phyloP scores from a whole-genome alignment of 2,797 vertebrate species.

The Melanotaenia pygmaea region DNA sequence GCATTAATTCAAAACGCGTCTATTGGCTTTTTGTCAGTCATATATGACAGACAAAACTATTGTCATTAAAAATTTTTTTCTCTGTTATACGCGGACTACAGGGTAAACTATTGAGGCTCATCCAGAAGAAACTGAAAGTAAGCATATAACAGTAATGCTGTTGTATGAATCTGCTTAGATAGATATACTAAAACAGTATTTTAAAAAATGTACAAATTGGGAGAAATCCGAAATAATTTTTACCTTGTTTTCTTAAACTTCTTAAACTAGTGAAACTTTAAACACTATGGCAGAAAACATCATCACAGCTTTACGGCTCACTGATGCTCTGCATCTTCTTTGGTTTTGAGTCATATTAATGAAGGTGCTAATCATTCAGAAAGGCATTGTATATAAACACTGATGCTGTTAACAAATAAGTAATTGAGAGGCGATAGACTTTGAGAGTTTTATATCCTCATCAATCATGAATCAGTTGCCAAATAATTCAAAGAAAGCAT shows the following conservation, averaged over 20 bases:
- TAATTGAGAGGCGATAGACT: conserved; percentile 40
- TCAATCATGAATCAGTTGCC: conserved; percentile 53
- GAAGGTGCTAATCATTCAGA: conserved; percentile 49
- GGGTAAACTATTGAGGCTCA: not conserved
- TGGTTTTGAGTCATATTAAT: conserved; percentile 13
- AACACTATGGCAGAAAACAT: conserved; percentile 13
- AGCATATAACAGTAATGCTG: not conserved
- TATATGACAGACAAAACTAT: conserved; percentile 16
- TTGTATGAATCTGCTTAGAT: not conserved
- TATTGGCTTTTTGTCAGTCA: not conserved
- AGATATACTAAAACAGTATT: too few relatives aligned
- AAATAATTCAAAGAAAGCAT: conserved; percentile 58
- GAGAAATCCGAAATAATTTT: not conserved
- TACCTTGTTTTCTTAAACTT: not conserved
- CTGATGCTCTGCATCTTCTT: not conserved
- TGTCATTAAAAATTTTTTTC: not conserved
- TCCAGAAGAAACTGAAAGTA: not conserved
- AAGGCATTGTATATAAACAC: conserved; percentile 27
- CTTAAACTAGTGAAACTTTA: conserved; percentile 29
- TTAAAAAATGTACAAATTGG: not conserved
- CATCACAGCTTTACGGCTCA: not conserved
- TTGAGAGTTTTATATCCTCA: conserved; percentile 42
- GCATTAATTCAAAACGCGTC: too few relatives aligned
- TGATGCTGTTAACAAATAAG: conserved; percentile 25
- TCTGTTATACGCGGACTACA: conserved; percentile 5